These are phyloP conservation scores for Agriotes lineatus DNA, from an alignment of 2,888 invertebrate species.

Conservation along the genomic window DNA sequence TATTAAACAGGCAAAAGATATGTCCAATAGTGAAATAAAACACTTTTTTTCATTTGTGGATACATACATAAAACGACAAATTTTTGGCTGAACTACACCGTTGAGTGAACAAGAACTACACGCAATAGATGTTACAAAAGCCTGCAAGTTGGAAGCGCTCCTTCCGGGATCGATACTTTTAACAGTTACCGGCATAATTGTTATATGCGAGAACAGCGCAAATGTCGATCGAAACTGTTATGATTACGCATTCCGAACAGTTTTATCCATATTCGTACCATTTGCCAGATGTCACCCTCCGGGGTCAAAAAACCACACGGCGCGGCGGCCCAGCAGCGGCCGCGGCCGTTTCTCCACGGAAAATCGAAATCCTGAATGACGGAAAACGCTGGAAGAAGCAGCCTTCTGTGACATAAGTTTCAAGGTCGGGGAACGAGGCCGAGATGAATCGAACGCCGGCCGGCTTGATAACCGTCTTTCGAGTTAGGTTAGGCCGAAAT, in stretches of 20 bases:
- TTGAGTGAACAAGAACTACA: no score
- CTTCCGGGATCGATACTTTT: background rate
- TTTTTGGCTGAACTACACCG: no score
- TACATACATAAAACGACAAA: no score
- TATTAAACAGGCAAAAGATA: no score
- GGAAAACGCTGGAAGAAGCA: slow-evolving; percentile 42
- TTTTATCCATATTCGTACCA: slow-evolving; percentile 32
- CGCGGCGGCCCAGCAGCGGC: no score
- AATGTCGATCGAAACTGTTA: slow-evolving; percentile 22
- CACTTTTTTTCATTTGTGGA: no score
- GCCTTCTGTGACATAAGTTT: slow-evolving; percentile 57
- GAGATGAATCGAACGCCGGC: slow-evolving; percentile 57
- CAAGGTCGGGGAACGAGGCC: slow-evolving; percentile 62
- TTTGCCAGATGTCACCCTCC: slow-evolving; percentile 35
- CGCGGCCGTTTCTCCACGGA: no score
- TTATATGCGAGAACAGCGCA: background rate
- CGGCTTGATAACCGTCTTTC: slow-evolving; percentile 54
- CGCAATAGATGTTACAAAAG: background rate
- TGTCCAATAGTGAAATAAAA: no score
- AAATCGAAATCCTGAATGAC: background rate
- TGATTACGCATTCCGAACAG: background rate
- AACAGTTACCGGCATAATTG: background rate
- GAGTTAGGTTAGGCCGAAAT: slow-evolving; percentile 63
- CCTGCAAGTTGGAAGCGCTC: background rate
- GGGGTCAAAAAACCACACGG: slow-evolving; percentile 33